Conservation (phyloP, 2,888 invertebrate genomes). For the Hypena proboscidalis region DNA sequence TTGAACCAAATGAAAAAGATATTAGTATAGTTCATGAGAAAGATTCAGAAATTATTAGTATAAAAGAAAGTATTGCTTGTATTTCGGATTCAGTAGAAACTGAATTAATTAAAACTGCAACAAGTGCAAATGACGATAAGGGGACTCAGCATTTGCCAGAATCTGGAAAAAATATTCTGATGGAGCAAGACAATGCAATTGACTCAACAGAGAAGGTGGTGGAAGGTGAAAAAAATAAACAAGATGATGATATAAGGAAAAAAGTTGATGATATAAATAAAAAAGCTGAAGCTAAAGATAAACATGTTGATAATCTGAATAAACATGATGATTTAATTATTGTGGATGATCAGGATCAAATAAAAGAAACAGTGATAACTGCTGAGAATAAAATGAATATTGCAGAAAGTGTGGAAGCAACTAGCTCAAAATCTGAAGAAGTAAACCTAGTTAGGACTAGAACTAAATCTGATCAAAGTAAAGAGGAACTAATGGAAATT, state of each 20-base stretch:
- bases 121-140: slow-evolving; percentile 6
- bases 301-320: slow-evolving; percentile 24
- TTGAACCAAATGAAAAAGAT: slow-evolving; percentile 16
- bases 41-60: slow-evolving; percentile 3
- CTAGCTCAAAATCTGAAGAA: background rate
- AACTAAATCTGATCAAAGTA: slow-evolving; percentile 1
- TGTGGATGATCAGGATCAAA: too few relatives aligned
- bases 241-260: background rate
- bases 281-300: slow-evolving; percentile 21
- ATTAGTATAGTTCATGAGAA: slow-evolving; percentile 9
- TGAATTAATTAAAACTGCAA: slow-evolving; percentile 4
- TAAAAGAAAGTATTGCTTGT: slow-evolving; percentile 11
- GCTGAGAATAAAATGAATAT: slow-evolving; percentile 22
- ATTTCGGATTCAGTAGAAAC: background rate
- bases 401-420: background rate
- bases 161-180: background rate
- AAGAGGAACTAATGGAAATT: slow-evolving; percentile 6
- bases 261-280: slow-evolving; percentile 13
- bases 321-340: slow-evolving; percentile 13
- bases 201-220: slow-evolving; percentile 14
- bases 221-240: slow-evolving; percentile 1
- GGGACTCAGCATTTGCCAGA: slow-evolving; percentile 4
- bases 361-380: slow-evolving; percentile 20
- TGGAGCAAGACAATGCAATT: slow-evolving; percentile 15
- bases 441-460: background rate